phyloP scores from a whole-genome alignment of 2,113 vertebrate species.

The Microcebus lehilahytsara region DNA sequence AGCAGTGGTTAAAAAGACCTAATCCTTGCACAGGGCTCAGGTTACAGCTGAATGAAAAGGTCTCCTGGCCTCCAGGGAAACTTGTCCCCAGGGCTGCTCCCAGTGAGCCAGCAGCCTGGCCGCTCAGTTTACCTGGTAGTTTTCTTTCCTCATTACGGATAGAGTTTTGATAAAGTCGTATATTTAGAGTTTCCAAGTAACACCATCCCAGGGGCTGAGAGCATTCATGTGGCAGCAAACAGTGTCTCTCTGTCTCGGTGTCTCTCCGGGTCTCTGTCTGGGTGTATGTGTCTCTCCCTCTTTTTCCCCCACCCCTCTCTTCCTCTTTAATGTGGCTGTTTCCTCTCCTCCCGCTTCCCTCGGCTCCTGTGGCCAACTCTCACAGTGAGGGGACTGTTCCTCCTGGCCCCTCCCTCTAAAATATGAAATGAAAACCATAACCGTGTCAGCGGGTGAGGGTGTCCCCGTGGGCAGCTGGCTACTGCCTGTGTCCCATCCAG shows the following conservation, averaged over 20 bases:
- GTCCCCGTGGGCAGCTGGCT: slow-evolving; percentile 27
- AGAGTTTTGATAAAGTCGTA: slow-evolving; percentile 33
- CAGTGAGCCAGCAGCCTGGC: slow-evolving; percentile 29
- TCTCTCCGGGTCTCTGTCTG: slow-evolving; percentile 72
- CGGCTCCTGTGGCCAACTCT: slow-evolving; percentile 68
- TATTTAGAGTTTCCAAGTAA: slow-evolving; percentile 39
- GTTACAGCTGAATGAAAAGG: slow-evolving; percentile 75
- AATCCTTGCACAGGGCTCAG: slow-evolving; percentile 65
- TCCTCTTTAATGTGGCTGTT: slow-evolving; percentile 79
- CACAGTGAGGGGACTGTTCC: slow-evolving; percentile 80
- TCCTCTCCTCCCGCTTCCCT: slow-evolving; percentile 71
- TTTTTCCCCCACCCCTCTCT: slow-evolving; percentile 63
- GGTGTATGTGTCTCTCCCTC: slow-evolving; percentile 54
- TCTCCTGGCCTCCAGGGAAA: slow-evolving; percentile 54
- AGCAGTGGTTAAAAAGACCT: slow-evolving; percentile 65
- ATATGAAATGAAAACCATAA: slow-evolving; percentile 78
- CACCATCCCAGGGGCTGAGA: slow-evolving; percentile 53
- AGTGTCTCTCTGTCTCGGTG: slow-evolving; percentile 74
- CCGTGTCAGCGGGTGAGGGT: slow-evolving; percentile 67
- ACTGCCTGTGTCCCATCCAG: slow-evolving; percentile 8
- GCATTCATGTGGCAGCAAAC: slow-evolving; percentile 49
- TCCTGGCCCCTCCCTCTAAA: slow-evolving; percentile 77
- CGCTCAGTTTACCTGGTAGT: slow-evolving; percentile 49
- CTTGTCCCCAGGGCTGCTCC: slow-evolving; percentile 11
- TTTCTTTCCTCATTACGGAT: slow-evolving; percentile 52